Base-by-base conservation (phyloP, 2,113 vertebrate genomes). In the Gadus macrocephalus region DNA sequence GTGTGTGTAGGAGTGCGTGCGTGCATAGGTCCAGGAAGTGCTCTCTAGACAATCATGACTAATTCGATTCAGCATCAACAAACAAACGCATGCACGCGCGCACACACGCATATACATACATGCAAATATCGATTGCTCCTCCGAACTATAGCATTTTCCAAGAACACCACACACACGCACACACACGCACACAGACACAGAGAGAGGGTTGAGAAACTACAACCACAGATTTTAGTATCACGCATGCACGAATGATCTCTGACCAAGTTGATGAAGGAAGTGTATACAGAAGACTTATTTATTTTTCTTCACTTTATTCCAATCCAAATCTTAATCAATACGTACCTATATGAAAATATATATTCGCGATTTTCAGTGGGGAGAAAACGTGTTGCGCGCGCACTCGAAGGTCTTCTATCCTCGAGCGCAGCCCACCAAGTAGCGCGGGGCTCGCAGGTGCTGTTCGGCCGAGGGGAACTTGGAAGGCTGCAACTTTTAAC, bases 301-400 rank as follows among this genome's bases (percentile, higher is more conserved):
- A 25, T 25, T 25, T 25, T 25, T 25, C 25, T 35, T 35, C 31
- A 35, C 4, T 35, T 35, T 7, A 35, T 35, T 35, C 31, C 31
- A 35, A 35, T 35, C 31, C 31, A 35, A 35, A 35, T 35, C 31
- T 35, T 35, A 35, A 35, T 3, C 31, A 35, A 35, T 35, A 35
- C 2, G 31, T 35, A 35, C 31, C 31, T 35, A 35, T 35, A 5
- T 35, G 1, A 35, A 35, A 35, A 66, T 17, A 62, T 53, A 15
- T 17, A 62, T 72, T 71, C 22, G 83, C 72, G 81, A 80, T 84
- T 85, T 85, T 87, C 83, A 83, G 72, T 69, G 60, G 68, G 62
- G 68, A 76, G 80, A 38, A 75, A 77, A 70, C 83, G 79, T 73
- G 70, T 76, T 81, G 82, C 73, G 89, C 81, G 87, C 83, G 84